Conservation (phyloP, 2,888 invertebrate genomes). For the Sinotaia quadrata region DNA sequence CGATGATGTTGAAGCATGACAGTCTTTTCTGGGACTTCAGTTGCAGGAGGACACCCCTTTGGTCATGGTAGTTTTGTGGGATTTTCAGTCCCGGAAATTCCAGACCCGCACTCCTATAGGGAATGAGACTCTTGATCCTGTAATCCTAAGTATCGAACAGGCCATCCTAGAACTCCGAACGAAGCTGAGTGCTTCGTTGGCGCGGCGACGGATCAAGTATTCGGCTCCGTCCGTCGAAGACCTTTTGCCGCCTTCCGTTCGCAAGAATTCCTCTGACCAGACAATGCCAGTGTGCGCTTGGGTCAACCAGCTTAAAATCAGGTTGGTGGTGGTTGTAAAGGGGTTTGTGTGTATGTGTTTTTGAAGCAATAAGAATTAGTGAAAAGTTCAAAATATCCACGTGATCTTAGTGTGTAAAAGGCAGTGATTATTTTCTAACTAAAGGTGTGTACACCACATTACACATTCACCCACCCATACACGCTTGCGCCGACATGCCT, state of each 20-base stretch:
- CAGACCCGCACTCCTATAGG: conserved; percentile 53
- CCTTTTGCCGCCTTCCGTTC: conserved; percentile 64
- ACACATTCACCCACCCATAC: no score
- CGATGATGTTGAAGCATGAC: not conserved
- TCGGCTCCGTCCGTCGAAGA: conserved; percentile 63
- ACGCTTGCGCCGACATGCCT: no score
- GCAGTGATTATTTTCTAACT: no score
- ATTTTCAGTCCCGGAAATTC: conserved; percentile 68
- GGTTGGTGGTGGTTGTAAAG: no score
- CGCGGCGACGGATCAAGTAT: conserved; percentile 64
- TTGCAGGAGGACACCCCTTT: conserved; percentile 52
- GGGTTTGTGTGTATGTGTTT: no score
- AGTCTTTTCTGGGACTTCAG: conserved; percentile 39
- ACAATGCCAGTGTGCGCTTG: conserved; percentile 64
- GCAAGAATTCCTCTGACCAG: conserved; percentile 58
- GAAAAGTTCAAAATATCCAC: no score
- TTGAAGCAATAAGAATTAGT: no score
- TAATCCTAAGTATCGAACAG: conserved; percentile 59
- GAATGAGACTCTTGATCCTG: conserved; percentile 47
- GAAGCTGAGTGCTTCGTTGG: conserved; percentile 67
- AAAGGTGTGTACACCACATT: no score
- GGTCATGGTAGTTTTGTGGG: conserved; percentile 67
- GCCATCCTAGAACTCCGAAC: conserved; percentile 61
- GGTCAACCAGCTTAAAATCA: conserved; percentile 67
- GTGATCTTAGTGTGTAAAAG: no score